Evolutionary conservation across 2,113 vertebrate genomes (phyloP).

Genomic region (Pyxicephalus adspersus): DNA sequence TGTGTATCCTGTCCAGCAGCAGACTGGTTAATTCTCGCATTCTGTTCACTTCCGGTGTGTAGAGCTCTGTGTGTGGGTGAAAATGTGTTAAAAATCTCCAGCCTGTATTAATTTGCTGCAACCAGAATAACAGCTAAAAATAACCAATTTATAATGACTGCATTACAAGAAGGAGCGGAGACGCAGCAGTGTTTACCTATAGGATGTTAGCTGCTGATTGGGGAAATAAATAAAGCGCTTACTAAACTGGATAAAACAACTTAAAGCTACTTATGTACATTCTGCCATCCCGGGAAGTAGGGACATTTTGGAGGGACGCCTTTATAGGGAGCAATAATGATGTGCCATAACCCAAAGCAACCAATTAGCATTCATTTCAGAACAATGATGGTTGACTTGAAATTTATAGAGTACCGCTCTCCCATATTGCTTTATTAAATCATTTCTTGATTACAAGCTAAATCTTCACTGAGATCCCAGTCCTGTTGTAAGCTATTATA

Average conservation of each 20-base stretch:
- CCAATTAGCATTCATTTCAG: no score
- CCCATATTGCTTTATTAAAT: no score
- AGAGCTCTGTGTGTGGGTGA: conserved; percentile 52
- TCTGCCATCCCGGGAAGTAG: neutral
- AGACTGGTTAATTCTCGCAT: conserved; percentile 30
- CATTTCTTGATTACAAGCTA: neutral
- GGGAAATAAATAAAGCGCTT: neutral
- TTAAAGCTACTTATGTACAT: conserved; percentile 1
- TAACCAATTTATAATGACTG: conserved; percentile 52
- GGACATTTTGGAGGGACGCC: no score
- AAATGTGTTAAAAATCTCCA: conserved; percentile 56
- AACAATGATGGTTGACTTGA: no score
- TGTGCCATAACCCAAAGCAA: no score
- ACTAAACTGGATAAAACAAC: conserved; percentile 1
- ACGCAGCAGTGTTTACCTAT: conserved; percentile 46
- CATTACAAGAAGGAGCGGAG: conserved; percentile 39
- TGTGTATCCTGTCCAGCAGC: conserved; percentile 3
- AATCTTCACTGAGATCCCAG: neutral
- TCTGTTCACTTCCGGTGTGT: conserved; percentile 35
- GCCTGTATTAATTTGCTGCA: conserved; percentile 54
- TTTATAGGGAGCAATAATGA: no score
- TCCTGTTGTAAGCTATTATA: conserved; percentile 15
- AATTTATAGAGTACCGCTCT: no score
- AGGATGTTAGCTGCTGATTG: conserved; percentile 36
- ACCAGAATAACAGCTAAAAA: conserved; percentile 54